phyloP scores from a whole-genome alignment of 2,113 vertebrate genomes.

The Plotosus lineatus region DNA sequence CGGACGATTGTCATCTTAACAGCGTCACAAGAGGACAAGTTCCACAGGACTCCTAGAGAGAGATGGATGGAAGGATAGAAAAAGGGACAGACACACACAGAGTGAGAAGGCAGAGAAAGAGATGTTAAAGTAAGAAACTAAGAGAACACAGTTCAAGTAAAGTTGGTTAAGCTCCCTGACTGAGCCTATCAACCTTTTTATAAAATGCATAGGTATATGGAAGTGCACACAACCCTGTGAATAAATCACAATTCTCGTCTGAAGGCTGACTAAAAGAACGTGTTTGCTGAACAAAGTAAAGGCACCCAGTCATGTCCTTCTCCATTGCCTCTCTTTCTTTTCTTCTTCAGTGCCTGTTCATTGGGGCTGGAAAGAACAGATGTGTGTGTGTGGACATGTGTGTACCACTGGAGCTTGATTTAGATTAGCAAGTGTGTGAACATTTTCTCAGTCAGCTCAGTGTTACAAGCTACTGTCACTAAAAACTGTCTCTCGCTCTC shows the following conservation, averaged over 20 bases:
- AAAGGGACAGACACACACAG: not conserved
- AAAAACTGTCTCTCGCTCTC: not conserved
- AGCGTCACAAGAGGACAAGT: conserved; percentile 92
- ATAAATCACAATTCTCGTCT: conserved; percentile 8
- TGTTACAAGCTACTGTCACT: not conserved
- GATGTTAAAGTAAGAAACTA: too few relatives aligned
- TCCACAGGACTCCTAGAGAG: conserved; percentile 91
- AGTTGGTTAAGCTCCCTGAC: conserved; percentile 48
- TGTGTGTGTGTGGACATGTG: not conserved
- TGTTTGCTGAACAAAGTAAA: not conserved
- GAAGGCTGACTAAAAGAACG: conserved; percentile 17
- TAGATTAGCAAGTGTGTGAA: not conserved
- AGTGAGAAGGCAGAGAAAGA: not conserved
- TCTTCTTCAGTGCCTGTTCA: not conserved
- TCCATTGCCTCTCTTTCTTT: not conserved
- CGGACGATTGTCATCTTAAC: conserved; percentile 98
- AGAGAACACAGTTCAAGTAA: conserved; percentile 45
- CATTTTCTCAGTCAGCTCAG: not conserved
- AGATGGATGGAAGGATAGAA: not conserved
- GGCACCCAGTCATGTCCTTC: not conserved
- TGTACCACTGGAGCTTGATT: conserved; percentile 23
- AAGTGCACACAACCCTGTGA: not conserved
- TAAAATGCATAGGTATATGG: conserved; percentile 1
- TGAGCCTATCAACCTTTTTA: conserved; percentile 49
- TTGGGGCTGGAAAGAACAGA: not conserved